Evolutionary conservation across 2,888 invertebrate species (phyloP), one percentile per base, ranked within the genome.

Genomic region (Pterostichus niger): DNA sequence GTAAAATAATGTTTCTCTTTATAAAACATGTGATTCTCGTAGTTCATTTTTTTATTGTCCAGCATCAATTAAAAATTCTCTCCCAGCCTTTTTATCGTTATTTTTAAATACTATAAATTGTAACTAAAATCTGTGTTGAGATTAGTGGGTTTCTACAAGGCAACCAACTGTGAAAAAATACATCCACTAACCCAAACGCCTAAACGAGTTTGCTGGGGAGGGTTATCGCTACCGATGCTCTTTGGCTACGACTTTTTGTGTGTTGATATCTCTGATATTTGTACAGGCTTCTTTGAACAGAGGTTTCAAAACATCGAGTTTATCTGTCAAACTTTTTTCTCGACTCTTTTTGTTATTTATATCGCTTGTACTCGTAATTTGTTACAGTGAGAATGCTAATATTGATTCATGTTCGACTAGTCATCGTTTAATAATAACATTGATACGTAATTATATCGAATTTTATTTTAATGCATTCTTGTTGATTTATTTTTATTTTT

Each of bases 361-460:
- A 64, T 64, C 64, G 10, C 10, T 33, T 64, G 59, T 64, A 13
- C 33, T 64, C 24, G 64, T 35, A 64, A 64, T 64, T 64, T 64
- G 64, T 64, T 64, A 64, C n/a, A 64, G 40, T 40, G 59, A 24
- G 24, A 31, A 59, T 59, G 59, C 17, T 59, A 40, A 31, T 33
- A 64, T 64, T 64, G 35, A 64, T 64, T 64, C 64, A 64, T 64
- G n/a, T 35, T 31, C 35, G 10, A 64, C 49, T 49, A 49, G 64
- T 64, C 64, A 64, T 64, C 64, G 64, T 64, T 64, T 64, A 64
- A 64, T 64, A 64, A 64, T 64, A 64, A 64, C 64, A 64, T 64
- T 64, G 35, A 64, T 64, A 59, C 24, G 17, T 24, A 59, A 59
- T 59, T 59, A 59, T 59, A 59, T 59, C 59, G 59, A 31, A 24